Conservation (phyloP, 2,888 invertebrate genomes). For the Meteorus cinctellus region DNA sequence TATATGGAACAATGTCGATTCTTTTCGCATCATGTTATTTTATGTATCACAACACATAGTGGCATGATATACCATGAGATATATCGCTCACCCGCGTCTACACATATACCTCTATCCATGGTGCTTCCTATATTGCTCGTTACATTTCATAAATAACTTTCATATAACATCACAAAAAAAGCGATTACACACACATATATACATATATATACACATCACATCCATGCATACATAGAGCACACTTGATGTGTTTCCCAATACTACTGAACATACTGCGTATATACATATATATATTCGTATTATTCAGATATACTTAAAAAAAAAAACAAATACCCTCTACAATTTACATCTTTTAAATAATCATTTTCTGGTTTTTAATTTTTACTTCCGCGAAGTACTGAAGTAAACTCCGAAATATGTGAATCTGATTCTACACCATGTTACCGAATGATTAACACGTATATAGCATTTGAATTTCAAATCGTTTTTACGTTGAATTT, state of each 20-base stretch:
- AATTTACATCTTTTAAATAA: no score
- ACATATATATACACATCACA: neutral
- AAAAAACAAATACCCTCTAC: no score
- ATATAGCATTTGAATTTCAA: no score
- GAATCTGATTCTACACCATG: no score
- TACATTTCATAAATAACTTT: constrained; percentile 72
- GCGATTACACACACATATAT: neutral
- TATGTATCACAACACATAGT: constrained; percentile 59
- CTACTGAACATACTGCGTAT: constrained; percentile 71
- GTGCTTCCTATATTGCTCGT: constrained; percentile 60
- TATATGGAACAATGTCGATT: constrained; percentile 56
- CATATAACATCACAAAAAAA: constrained; percentile 57
- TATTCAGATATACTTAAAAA: no score
- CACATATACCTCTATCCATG: constrained; percentile 15
- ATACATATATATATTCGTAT: constrained; percentile 45
- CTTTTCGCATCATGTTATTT: constrained; percentile 62
- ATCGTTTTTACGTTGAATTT: no score
- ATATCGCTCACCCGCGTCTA: constrained; percentile 17
- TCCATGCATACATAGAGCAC: constrained; percentile 63
- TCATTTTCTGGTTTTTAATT: no score
- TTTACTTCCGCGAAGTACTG: no score
- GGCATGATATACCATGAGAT: constrained; percentile 26
- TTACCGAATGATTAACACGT: no score
- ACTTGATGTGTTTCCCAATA: constrained; percentile 69
- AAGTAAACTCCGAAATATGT: no score